These are phyloP conservation scores for Macroramphosus scolopax DNA, from an alignment of 2,797 vertebrate species.

Conservation along the genomic window DNA sequence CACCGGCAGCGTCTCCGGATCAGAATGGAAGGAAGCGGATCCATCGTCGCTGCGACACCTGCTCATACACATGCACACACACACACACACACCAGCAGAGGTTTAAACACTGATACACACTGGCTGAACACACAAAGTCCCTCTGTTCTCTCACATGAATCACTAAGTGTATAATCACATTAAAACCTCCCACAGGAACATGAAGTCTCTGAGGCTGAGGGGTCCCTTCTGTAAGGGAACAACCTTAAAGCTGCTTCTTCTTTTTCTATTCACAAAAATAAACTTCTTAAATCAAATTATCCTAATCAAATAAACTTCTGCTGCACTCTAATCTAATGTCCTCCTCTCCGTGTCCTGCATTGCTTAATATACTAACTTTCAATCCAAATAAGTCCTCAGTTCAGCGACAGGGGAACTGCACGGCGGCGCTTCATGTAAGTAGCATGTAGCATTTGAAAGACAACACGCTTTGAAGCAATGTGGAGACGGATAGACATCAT, in stretches of 20 bases:
- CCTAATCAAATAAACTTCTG: slow-evolving; percentile 25
- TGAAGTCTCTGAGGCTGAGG: too few relatives aligned
- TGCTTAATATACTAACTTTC: slow-evolving; percentile 25
- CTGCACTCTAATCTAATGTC: slow-evolving; percentile 19
- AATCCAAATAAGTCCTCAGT: slow-evolving; percentile 73
- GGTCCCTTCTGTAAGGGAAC: too few relatives aligned
- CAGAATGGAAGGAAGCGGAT: slow-evolving; percentile 97
- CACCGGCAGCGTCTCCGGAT: slow-evolving; percentile 41
- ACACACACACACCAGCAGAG: slow-evolving; percentile 37
- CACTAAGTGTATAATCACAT: slow-evolving; percentile 4
- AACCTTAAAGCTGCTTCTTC: too few relatives aligned
- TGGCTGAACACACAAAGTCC: background rate
- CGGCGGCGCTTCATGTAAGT: slow-evolving; percentile 16
- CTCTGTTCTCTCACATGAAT: slow-evolving; percentile 13
- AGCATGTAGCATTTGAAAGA: slow-evolving; percentile 32
- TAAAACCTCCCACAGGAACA: too few relatives aligned
- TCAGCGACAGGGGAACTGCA: slow-evolving; percentile 26
- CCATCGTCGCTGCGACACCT: slow-evolving; percentile 87
- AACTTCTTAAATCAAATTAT: slow-evolving; percentile 23
- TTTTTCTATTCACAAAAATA: slow-evolving; percentile 20
- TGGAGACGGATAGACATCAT: too few relatives aligned
- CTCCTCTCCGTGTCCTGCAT: slow-evolving; percentile 4
- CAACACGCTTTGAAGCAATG: too few relatives aligned
- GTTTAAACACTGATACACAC: slow-evolving; percentile 28
- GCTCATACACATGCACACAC: slow-evolving; percentile 44